Conservation (phyloP, 2,113 vertebrate genomes). For the Spilogale gracilis region DNA sequence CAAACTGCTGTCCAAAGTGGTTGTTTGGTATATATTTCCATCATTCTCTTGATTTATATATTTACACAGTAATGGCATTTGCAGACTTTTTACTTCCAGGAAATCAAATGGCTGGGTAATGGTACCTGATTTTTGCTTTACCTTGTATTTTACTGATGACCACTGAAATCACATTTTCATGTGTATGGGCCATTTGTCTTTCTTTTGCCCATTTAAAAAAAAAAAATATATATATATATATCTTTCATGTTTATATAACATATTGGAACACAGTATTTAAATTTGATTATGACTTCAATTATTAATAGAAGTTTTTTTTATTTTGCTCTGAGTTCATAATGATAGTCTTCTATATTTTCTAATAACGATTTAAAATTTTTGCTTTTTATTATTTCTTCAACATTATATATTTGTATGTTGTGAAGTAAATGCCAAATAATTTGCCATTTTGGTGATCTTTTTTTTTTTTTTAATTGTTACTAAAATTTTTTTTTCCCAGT, state of each 20-base stretch:
- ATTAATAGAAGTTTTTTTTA: neutral
- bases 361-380: neutral
- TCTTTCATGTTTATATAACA: neutral
- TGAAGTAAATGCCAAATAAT: neutral
- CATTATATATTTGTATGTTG: neutral
- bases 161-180: neutral
- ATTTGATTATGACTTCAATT: neutral
- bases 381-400: neutral
- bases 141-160: neutral
- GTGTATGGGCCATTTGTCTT: neutral
- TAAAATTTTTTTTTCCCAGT: too few relatives aligned
- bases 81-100: neutral
- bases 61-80: neutral
- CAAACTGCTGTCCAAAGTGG: neutral
- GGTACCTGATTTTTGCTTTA: neutral
- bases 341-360: neutral
- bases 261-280: neutral
- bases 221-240: neutral
- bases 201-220: neutral
- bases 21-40: neutral
- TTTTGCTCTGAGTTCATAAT: neutral
- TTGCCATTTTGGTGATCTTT: neutral
- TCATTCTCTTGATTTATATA: neutral
- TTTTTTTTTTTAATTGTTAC: too few relatives aligned
- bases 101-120: neutral